Evolutionary conservation across 2,797 vertebrate species (phyloP).

Genomic region (Margarornis squamiger): DNA sequence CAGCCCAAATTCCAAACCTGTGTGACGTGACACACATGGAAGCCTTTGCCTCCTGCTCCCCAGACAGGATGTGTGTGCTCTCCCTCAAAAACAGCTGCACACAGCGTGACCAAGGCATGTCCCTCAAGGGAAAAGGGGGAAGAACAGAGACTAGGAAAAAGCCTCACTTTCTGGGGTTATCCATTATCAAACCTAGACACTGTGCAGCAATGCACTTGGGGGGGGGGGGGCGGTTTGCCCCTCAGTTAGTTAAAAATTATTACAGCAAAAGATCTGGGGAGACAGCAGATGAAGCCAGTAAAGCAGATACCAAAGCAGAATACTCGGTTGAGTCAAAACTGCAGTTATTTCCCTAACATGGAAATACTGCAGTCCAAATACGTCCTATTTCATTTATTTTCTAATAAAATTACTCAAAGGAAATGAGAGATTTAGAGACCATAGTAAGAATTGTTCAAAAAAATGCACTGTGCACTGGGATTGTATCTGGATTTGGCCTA

Average conservation of each 20-base stretch:
- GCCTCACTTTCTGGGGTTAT: background rate
- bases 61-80: background rate
- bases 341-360: background rate
- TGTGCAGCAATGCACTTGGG: background rate
- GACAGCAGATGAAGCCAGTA: background rate
- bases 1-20: background rate
- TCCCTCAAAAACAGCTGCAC: background rate
- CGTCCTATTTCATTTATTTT: background rate
- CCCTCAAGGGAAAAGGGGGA: background rate
- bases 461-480: background rate
- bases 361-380: background rate
- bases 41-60: background rate
- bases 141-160: background rate
- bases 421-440: background rate
- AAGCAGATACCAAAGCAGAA: background rate
- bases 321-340: background rate
- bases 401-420: background rate
- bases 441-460: background rate
- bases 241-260: background rate
- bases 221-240: background rate
- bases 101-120: background rate
- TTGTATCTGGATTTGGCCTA: background rate
- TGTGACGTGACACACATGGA: background rate
- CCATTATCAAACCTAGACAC: conserved; percentile 7
- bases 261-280: background rate